Evolutionary conservation across 2,888 invertebrate species (phyloP), one percentile per base, ranked within the genome.

Genomic region (Hydrotaea cyrtoneurina): DNA sequence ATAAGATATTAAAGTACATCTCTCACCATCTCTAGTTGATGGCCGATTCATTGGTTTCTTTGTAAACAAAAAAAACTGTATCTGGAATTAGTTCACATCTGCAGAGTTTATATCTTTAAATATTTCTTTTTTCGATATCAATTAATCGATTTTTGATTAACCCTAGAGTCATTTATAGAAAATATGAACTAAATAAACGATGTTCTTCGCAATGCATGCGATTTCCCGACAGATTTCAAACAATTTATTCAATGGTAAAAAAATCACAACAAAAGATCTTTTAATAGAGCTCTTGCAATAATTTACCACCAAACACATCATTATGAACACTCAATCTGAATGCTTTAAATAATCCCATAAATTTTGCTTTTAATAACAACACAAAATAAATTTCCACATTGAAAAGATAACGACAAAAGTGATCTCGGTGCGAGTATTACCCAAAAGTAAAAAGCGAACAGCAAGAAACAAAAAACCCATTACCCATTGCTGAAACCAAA

Each of bases 331-430:
- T 39, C 43, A 57, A 59, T 59, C 73, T 39, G 39, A 39, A 39
- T 4, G 36, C 53, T 43, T 73, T 73, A 57, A 73, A 73, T 73
- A 43, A 73, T 43, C 36, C 53, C 73, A 73, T 50, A 73, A 55
- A 66, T 39, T 66, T 66, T 66, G 66, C 26, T 66, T 62, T n/a
- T 62, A 59, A 59, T 59, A 59, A 59, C 31, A 2, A 23, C 31
- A 36, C 15, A 62, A 50, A 50, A 50, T 43, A 64, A 76, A 76
- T 76, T 53, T 64, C n/a, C 55, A 13, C 36, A 53, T 53, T 31
- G 4, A 31, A 53, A 73, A 55, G 19, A 57, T 36, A 8, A 57
- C 17, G 43, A 17, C 19, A 66, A 11, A 66, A 39, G 3, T 39
- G 11, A 39, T 39, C 17, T 66, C n/a, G n/a, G 13, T 19, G 31